Evolutionary conservation across 2,797 vertebrate genomes (phyloP), one percentile per base, ranked within the genome.

Genomic region (Melanotaenia boesemani): DNA sequence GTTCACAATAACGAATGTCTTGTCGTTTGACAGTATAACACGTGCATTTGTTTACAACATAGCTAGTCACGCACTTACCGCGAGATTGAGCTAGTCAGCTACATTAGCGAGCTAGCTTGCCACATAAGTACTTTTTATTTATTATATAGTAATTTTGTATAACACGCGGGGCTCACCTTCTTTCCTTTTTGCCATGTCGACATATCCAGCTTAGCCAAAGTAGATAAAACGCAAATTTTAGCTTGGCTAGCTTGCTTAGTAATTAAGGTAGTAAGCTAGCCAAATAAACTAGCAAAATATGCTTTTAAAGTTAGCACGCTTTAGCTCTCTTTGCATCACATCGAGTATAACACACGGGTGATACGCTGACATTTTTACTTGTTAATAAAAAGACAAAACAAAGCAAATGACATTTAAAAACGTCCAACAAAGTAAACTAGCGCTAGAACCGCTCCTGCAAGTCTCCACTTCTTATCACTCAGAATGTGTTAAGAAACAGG

Each of bases 151-250:
- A 7, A 13, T 36, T 16, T 70, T 12, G 18, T 8, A 20, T 20
- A 13, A 28, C 0, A 16, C 0, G 4, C 4, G 7, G 32, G 13
- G 59, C 91, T 92, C 88, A 96, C 95, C 92, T 82, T 94, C 86
- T 84, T 91, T 92, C 70, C 93, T 92, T 3, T 69, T 77, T 32
- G 93, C 70, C 95, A 95, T 95, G 0, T 57, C 37, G 48, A 67
- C 50, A 46, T 26, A 24, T 13, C 1, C 16, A 30, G 36, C 6
- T 0, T 16, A 16, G 28, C 34, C 6, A 7, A 70, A 24, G 6
- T 26, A 15, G 46, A 18, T 8, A 63, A 6, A 26, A 52, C 18
- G 24, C 0, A 10, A 15, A 55, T 5, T 1, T 20, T 2, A 50
- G 44, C 2, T 0, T 9, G 48, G 5, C 4, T 30, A 8, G 11